Evolutionary conservation across 1,140 invertebrate species (phyloP), one percentile per base, ranked within the genome.

Genomic region (Orius insidiosus): DNA sequence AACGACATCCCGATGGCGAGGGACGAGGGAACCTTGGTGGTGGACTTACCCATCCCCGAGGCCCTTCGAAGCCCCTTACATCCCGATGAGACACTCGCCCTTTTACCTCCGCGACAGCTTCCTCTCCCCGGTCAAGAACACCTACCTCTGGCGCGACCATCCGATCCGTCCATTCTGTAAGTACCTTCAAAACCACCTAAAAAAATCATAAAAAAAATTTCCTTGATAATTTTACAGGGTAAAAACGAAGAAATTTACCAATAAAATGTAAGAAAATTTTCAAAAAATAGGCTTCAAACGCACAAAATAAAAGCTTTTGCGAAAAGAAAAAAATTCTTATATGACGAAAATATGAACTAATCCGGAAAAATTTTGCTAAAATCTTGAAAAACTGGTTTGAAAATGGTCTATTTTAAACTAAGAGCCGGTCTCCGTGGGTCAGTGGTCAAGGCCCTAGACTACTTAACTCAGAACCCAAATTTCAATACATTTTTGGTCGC

Each of bases 141-240:
- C 75, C 64, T 87, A 83, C 68, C 71, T 87, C 54, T 87, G 84
- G 84, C 78, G 78, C 60, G 77, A 80, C 66, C 83, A 88, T 64
- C 84, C 84, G 58, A 74, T 84, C 63, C 79, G 85, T 68, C 80
- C 85, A 61, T 81, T 84, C 64, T 85, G 80, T 69, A 75, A 70
- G 65, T 70, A 24, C n/a, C n/a, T n/a, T n/a, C n/a, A n/a, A n/a
- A n/a, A n/a, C n/a, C 38, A 5, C 19, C 10, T 18, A 3, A 2
- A n/a, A n/a, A n/a, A 16, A 10, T 16, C 15, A 16, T 10, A 45
- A 16, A 34, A 14, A 15, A 34, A 45, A 34, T 5, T n/a, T 10
- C 13, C 31, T 30, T n/a, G n/a, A n/a, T n/a, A 15, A 37, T 13
- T n/a, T n/a, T 13, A 37, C 14, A 37, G n/a, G n/a, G 35, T 13